Percentiles rank a stretch among this genome's conserved stretches.
Evolutionary conservation across 1,140 invertebrate species (phyloP).

Genomic region (Scaptomyza montana): DNA sequence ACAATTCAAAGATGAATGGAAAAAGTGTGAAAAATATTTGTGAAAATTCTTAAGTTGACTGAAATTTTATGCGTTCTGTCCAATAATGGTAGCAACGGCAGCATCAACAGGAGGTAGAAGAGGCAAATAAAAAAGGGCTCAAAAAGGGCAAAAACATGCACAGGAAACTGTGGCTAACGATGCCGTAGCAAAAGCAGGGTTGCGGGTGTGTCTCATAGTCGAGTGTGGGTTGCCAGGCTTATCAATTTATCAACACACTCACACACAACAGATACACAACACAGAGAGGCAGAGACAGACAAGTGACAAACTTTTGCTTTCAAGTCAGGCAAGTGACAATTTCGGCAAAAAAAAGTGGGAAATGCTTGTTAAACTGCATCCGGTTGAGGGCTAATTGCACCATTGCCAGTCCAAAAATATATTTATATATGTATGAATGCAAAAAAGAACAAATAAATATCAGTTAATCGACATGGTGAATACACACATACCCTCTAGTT

Average conservation of each 20-base stretch:
- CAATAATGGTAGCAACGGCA: conserved; percentile 10
- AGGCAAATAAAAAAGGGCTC: conserved; percentile 54
- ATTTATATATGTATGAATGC: background rate
- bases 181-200: conserved; percentile 24
- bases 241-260: conserved; percentile 50
- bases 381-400: conserved; percentile 73
- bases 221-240: conserved; percentile 39
- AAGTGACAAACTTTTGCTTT: conserved; percentile 78
- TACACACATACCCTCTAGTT: too few species aligned
- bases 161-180: conserved; percentile 81
- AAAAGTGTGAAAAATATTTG: conserved; percentile 77
- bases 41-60: conserved; percentile 64
- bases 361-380: conserved; percentile 79
- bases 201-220: conserved; percentile 6
- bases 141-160: conserved; percentile 70
- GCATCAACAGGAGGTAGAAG: background rate
- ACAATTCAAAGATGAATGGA: conserved; percentile 32
- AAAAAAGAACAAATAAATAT: background rate
- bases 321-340: conserved; percentile 57
- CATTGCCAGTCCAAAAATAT: conserved; percentile 15
- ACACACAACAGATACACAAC: conserved; percentile 22
- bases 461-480: background rate
- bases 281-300: conserved; percentile 38
- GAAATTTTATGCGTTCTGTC: conserved; percentile 61
- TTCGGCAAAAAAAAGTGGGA: conserved; percentile 39